Conservation (phyloP, 2,888 invertebrate species). For the Drosophila emarginata region DNA sequence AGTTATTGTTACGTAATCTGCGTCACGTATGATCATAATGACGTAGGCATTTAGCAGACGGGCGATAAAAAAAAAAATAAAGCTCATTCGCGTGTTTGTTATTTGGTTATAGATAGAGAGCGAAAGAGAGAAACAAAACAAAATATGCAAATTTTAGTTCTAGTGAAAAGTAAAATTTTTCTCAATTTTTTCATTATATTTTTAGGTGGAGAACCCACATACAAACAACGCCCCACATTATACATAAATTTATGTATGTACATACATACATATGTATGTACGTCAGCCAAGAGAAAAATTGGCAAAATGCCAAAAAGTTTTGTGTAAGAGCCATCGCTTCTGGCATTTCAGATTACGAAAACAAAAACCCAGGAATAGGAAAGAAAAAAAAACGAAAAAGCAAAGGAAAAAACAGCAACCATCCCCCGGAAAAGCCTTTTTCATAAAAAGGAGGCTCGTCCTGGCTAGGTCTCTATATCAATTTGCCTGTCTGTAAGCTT, state of each 20-base stretch:
- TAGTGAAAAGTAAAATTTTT: not conserved
- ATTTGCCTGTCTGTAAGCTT: not conserved
- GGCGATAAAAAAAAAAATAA: conserved; percentile 60
- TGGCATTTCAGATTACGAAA: conserved; percentile 6
- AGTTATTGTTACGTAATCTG: conserved; percentile 57
- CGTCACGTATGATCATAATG: conserved; percentile 52
- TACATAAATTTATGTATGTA: not conserved
- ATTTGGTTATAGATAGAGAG: conserved; percentile 36
- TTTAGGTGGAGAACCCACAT: not conserved
- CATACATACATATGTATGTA: not conserved
- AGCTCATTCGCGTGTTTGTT: conserved; percentile 63
- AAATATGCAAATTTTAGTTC: conserved; percentile 13
- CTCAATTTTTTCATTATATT: not conserved
- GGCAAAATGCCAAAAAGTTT: not conserved
- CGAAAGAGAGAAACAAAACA: not conserved
- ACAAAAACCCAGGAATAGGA: not conserved
- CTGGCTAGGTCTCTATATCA: conserved; percentile 40
- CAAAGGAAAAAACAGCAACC: not conserved
- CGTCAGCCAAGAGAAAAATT: not conserved
- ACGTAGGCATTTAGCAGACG: conserved; percentile 63
- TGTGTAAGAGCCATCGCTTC: not conserved
- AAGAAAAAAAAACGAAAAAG: not conserved
- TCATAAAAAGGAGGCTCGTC: conserved; percentile 67
- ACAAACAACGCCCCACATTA: conserved; percentile 6
- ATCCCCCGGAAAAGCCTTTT: conserved; percentile 27